phyloP scores from a whole-genome alignment of 2,797 vertebrate genomes.

The Muraenolepis orangiensis region DNA sequence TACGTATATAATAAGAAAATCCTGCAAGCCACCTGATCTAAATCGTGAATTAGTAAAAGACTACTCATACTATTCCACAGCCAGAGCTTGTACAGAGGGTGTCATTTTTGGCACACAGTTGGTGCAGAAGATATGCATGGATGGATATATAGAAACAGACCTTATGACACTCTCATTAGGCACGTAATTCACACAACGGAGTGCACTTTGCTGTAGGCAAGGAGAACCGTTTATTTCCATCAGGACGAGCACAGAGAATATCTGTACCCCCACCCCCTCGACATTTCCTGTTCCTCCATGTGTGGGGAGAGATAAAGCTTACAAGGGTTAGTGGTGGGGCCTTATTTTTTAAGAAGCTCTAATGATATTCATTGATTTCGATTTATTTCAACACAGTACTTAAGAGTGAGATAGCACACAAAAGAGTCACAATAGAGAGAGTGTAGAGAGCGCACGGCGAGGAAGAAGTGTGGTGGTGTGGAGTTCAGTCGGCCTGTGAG shows the following conservation, averaged over 20 bases:
- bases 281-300: conserved; percentile 53
- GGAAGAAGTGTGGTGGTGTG: not conserved
- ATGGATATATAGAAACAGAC: not conserved
- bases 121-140: not conserved
- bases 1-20: too few relatives aligned
- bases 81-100: not conserved
- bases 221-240: not conserved
- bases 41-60: too few relatives aligned
- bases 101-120: not conserved
- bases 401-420: conserved; percentile 1
- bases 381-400: conserved; percentile 61
- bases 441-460: too few relatives aligned
- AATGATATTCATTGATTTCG: conserved; percentile 76
- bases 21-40: too few relatives aligned
- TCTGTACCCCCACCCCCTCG: conserved; percentile 55
- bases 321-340: conserved; percentile 57
- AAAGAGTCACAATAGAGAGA: not conserved
- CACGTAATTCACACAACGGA: not conserved
- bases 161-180: not conserved
- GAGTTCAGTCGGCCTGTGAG: not conserved
- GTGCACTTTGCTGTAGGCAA: not conserved
- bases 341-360: conserved; percentile 61
- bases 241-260: conserved; percentile 19
- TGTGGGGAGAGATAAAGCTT: conserved; percentile 67
- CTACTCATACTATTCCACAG: not conserved